phyloP scores from a whole-genome alignment of 2,113 vertebrate genomes.

The Trichomycterus rosablanca region DNA sequence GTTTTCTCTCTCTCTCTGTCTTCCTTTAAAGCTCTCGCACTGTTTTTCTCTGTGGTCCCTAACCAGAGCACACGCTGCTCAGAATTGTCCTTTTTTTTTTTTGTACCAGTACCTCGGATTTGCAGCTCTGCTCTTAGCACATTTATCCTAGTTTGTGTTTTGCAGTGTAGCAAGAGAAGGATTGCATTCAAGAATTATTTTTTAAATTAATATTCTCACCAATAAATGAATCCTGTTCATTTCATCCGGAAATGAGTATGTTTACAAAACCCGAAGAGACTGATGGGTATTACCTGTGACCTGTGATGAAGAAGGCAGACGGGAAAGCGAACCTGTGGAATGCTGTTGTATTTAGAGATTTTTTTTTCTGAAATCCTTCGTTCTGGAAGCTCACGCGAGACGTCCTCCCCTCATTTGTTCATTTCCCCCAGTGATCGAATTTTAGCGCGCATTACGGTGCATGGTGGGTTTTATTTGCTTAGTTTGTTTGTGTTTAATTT shows the following conservation, averaged over 20 bases:
- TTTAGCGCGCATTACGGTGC: conserved; percentile 59
- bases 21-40: not conserved
- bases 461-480: conserved; percentile 62
- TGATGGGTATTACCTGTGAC: conserved; percentile 1
- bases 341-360: conserved; percentile 11
- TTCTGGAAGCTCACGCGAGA: conserved; percentile 23
- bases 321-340: conserved; percentile 28
- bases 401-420: conserved; percentile 3
- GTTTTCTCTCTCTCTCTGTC: not conserved
- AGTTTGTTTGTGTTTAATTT: conserved; percentile 71
- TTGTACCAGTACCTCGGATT: conserved; percentile 28
- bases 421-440: conserved; percentile 35
- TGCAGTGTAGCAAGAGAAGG: conserved; percentile 16
- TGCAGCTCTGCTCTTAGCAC: conserved; percentile 23
- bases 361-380: conserved; percentile 14
- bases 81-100: conserved; percentile 20
- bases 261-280: conserved; percentile 28
- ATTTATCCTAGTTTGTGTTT: conserved; percentile 14
- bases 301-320: conserved; percentile 7
- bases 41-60: conserved; percentile 38
- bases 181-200: conserved; percentile 5
- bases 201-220: not conserved
- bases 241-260: conserved; percentile 18
- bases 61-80: conserved; percentile 25
- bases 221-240: conserved; percentile 6